Evolutionary conservation across 1,140 invertebrate species (phyloP).

Genomic region (Phortica variegata): DNA sequence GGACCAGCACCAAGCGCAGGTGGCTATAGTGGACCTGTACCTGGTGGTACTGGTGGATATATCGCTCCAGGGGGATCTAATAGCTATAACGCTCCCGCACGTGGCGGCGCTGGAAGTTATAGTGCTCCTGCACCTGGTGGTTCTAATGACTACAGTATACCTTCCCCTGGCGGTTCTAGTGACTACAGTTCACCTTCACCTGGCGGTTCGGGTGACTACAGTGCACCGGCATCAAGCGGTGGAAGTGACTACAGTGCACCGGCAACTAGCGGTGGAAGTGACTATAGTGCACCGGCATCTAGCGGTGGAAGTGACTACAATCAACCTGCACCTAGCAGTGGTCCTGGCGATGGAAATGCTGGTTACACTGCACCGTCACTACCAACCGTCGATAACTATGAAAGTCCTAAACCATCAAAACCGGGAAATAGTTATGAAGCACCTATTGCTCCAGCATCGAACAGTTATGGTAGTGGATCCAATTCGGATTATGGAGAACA

Average conservation of each 20-base stretch:
- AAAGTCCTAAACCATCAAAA: slow-evolving; percentile 6
- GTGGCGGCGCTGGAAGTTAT: background rate
- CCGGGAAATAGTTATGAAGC: slow-evolving; percentile 9
- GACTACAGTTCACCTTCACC: background rate
- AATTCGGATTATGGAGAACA: too few species aligned
- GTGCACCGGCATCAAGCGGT: background rate
- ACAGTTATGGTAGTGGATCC: background rate
- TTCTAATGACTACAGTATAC: too few species aligned
- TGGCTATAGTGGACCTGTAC: background rate
- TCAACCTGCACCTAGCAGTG: slow-evolving; percentile 22
- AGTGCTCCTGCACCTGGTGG: background rate
- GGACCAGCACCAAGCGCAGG: background rate
- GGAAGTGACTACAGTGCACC: slow-evolving; percentile 1
- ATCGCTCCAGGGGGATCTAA: background rate
- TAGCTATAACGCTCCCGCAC: slow-evolving; percentile 9
- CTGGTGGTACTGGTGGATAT: background rate
- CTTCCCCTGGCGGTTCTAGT: too few species aligned
- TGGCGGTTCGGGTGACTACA: slow-evolving; percentile 11
- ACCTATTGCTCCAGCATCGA: background rate
- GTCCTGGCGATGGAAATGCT: slow-evolving; percentile 36
- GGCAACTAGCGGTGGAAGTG: background rate
- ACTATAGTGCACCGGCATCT: background rate
- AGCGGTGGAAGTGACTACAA: slow-evolving; percentile 14
- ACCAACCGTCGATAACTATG: slow-evolving; percentile 6
- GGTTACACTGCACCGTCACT: slow-evolving; percentile 23